Percentiles rank a stretch among this genome's conserved stretches.
phyloP scores from a whole-genome alignment of 2,113 vertebrate genomes.

The Vidua macroura region DNA sequence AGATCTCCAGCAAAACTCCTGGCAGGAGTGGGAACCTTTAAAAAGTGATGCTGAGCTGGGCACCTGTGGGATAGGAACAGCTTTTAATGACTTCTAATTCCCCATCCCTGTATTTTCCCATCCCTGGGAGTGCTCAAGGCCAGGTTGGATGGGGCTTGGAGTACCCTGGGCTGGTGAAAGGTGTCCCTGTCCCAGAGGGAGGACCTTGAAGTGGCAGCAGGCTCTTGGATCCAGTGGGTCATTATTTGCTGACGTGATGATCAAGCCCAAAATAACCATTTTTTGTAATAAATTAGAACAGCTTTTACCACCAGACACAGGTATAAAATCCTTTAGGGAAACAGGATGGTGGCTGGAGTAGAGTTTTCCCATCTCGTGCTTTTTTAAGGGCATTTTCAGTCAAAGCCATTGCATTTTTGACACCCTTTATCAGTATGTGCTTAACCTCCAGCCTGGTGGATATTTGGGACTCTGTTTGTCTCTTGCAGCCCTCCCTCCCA shows the following conservation, averaged over 20 bases:
- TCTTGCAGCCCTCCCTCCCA: neutral
- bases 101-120: neutral
- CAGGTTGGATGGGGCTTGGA: neutral
- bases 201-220: neutral
- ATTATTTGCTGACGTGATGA: neutral
- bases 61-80: neutral
- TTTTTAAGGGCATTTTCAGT: neutral
- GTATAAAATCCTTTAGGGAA: neutral
- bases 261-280: neutral
- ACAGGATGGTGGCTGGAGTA: neutral
- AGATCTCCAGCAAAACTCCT: neutral
- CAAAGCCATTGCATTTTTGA: fast-evolving
- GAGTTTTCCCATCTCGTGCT: neutral
- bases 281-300: neutral
- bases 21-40: neutral
- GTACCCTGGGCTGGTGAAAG: neutral
- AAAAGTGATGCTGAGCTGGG: neutral
- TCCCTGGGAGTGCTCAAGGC: neutral
- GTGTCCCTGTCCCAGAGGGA: neutral
- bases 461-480: neutral
- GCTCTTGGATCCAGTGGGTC: neutral
- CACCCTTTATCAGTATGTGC: fast-evolving
- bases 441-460: neutral
- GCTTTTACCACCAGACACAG: neutral
- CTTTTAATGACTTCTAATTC: neutral